Conservation (phyloP, 2,888 invertebrate species). For the Thumatha senex region DNA sequence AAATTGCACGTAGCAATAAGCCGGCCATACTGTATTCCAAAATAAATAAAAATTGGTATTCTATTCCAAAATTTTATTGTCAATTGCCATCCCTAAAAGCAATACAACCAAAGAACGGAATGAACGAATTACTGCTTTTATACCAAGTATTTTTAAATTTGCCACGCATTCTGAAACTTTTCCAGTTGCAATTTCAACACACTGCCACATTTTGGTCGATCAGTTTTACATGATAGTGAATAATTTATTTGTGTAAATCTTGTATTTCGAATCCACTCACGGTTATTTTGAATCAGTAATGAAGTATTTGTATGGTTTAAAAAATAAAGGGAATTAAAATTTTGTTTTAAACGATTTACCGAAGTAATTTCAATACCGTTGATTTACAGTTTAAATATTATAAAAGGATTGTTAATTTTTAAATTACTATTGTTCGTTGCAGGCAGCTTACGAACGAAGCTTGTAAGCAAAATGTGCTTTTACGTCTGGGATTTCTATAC, state of each 20-base stretch:
- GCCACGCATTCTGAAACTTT: slow-evolving; percentile 33
- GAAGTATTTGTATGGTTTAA: neutral
- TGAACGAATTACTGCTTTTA: slow-evolving; percentile 44
- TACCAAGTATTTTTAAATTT: slow-evolving; percentile 44
- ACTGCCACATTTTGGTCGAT: slow-evolving; percentile 16
- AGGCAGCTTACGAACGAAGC: too few relatives aligned
- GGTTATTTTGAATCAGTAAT: neutral
- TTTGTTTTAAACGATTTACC: neutral
- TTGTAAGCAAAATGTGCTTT: too few relatives aligned
- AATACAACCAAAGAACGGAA: slow-evolving; percentile 39
- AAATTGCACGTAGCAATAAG: too few relatives aligned
- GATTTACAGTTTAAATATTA: too few relatives aligned
- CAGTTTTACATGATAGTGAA: slow-evolving; percentile 18
- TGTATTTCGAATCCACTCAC: neutral
- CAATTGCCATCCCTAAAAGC: slow-evolving; percentile 35
- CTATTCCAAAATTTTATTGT: neutral
- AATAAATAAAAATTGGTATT: too few relatives aligned
- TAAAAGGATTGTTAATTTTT: too few relatives aligned
- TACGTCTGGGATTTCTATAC: too few relatives aligned
- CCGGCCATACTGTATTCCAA: too few relatives aligned
- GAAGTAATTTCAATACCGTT: too few relatives aligned
- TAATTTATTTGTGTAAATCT: slow-evolving; percentile 13
- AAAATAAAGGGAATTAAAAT: neutral
- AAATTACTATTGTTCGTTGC: too few relatives aligned
- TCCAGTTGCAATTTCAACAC: slow-evolving; percentile 6